These are phyloP conservation scores for Apantesis nais DNA, from an alignment of 2,888 invertebrate species.

Conservation along the genomic window DNA sequence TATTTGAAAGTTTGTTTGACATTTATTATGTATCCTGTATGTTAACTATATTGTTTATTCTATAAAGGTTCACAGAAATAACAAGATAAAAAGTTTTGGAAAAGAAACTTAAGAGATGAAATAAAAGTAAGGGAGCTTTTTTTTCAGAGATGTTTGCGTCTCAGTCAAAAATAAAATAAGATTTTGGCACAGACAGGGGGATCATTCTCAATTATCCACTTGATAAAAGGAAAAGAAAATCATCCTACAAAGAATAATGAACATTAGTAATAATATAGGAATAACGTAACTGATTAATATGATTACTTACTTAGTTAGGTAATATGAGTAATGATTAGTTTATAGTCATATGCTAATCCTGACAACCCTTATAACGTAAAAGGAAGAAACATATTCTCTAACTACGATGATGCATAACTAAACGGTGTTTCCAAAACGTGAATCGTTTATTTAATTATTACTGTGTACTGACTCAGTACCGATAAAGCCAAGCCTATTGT, in stretches of 20 bases:
- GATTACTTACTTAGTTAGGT: neutral
- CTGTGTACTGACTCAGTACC: constrained; percentile 56
- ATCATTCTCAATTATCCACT: no score
- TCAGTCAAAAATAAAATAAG: no score
- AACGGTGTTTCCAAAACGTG: constrained; percentile 62
- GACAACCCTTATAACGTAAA: neutral
- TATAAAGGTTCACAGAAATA: no score
- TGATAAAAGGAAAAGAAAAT: neutral
- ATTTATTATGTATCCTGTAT: no score
- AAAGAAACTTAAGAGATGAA: no score
- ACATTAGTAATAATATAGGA: no score
- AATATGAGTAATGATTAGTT: neutral
- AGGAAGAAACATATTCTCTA: constrained; percentile 7
- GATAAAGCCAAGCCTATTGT: constrained; percentile 5
- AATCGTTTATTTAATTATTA: constrained; percentile 48
- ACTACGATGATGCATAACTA: constrained; percentile 24
- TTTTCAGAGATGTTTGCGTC: no score
- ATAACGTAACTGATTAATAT: neutral
- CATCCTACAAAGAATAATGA: neutral
- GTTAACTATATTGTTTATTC: no score
- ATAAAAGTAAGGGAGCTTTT: no score
- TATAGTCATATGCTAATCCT: neutral
- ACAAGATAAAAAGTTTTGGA: no score
- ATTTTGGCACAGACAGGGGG: no score
- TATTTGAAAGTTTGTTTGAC: no score